Conservation (phyloP, 2,113 vertebrate genomes). For the Oenanthe melanoleuca region DNA sequence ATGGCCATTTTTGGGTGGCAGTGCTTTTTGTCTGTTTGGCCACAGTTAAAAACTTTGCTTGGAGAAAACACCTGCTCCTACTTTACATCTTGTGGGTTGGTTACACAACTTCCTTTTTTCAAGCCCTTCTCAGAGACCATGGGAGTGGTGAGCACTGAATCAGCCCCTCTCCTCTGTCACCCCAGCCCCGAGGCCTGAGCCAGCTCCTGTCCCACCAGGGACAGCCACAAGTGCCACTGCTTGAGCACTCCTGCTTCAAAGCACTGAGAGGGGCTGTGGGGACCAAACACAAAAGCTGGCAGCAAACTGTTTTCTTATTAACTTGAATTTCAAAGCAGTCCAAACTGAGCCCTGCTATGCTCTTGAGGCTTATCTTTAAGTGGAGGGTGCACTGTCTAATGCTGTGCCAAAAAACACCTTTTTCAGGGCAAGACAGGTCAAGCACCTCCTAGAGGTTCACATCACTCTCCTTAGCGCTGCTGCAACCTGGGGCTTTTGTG, state of each 20-base stretch:
- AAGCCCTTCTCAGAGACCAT: neutral
- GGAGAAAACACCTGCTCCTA: neutral
- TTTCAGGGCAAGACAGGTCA: neutral
- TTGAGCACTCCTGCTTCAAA: neutral
- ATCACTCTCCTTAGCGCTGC: neutral
- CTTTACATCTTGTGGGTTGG: neutral
- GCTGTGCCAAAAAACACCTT: neutral
- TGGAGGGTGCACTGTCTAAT: neutral
- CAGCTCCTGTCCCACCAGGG: neutral
- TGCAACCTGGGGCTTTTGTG: neutral
- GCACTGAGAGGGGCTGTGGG: neutral
- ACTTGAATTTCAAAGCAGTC: conserved; percentile 34
- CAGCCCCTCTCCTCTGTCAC: neutral
- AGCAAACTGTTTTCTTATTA: neutral
- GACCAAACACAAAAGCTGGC: neutral
- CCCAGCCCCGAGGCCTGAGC: neutral
- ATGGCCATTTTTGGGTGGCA: neutral
- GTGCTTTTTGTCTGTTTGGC: neutral
- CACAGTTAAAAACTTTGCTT: neutral
- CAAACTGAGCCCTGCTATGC: neutral
- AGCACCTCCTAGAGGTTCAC: neutral
- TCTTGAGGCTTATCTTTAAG: conserved; percentile 36
- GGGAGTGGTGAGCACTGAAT: neutral
- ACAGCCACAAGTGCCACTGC: neutral
- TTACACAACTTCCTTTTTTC: conserved; percentile 32